phyloP scores from a whole-genome alignment of 2,797 vertebrate species.

The Gobionotothen gibberifrons region DNA sequence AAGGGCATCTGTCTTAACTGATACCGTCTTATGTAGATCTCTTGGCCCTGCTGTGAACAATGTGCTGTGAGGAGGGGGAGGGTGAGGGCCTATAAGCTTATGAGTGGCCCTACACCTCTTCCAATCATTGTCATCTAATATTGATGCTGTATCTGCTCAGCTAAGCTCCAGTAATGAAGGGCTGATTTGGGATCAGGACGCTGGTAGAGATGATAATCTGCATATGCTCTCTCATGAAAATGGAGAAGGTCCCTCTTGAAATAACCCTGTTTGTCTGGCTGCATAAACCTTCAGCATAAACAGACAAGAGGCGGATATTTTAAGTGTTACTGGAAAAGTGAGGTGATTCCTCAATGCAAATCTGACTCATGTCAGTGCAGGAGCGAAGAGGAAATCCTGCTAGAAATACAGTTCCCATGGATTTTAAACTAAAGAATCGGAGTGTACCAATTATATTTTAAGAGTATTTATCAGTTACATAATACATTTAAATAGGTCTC shows the following conservation, averaged over 20 bases:
- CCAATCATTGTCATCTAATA: slow-evolving; percentile 84
- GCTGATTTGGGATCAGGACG: slow-evolving; percentile 79
- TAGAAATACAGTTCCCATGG: slow-evolving; percentile 21
- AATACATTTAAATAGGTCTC: slow-evolving; percentile 35
- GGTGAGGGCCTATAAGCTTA: slow-evolving; percentile 65
- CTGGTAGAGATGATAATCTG: slow-evolving; percentile 73
- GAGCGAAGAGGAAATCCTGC: not conserved
- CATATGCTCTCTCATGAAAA: slow-evolving; percentile 66
- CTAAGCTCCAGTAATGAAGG: slow-evolving; percentile 81
- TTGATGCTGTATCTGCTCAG: slow-evolving; percentile 80
- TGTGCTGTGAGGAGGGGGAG: slow-evolving; percentile 28
- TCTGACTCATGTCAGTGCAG: not conserved
- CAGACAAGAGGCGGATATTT: slow-evolving; percentile 45
- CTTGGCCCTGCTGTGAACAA: slow-evolving; percentile 57
- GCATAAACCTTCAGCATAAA: slow-evolving; percentile 61
- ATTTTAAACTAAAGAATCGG: not conserved
- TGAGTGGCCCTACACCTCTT: slow-evolving; percentile 75
- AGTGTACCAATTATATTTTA: slow-evolving; percentile 2
- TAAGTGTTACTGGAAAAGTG: slow-evolving; percentile 45
- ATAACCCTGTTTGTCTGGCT: slow-evolving; percentile 56
- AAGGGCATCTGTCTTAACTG: slow-evolving; percentile 61
- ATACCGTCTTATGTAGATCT: slow-evolving; percentile 57
- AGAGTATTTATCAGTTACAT: slow-evolving; percentile 32
- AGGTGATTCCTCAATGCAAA: slow-evolving; percentile 30
- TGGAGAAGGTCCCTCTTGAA: slow-evolving; percentile 69